Percentiles rank a stretch among this genome's conserved stretches.
Evolutionary conservation across 2,113 vertebrate genomes (phyloP).

Genomic region (Ammodytes dubius): DNA sequence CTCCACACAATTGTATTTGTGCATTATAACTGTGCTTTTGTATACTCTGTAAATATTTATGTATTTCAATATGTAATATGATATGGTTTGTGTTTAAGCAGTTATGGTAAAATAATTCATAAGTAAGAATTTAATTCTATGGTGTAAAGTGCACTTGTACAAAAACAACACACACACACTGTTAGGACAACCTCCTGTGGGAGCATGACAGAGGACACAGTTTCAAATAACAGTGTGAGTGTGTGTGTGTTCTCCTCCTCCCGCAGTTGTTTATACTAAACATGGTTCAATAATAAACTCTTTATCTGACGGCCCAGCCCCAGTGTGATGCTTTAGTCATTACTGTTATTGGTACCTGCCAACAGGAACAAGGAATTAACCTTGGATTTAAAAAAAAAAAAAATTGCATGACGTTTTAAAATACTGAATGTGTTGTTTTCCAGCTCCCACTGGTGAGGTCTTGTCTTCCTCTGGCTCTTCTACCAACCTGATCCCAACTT

Average conservation of each 20-base stretch:
- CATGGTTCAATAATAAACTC: constrained; percentile 37
- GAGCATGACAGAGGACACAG: neutral
- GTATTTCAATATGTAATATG: neutral
- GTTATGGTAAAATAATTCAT: neutral
- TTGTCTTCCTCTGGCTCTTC: constrained; percentile 59
- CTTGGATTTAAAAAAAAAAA: too few species aligned
- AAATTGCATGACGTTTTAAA: neutral
- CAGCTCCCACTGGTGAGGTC: constrained; percentile 74
- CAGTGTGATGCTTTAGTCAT: neutral
- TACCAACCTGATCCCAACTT: constrained; percentile 45
- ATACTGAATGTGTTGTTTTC: constrained; percentile 22
- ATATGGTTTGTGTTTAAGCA: neutral
- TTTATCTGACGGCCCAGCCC: neutral
- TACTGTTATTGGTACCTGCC: neutral
- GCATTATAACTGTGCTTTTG: neutral
- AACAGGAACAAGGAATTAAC: constrained; percentile 5
- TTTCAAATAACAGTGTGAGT: constrained; percentile 8
- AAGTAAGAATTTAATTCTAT: neutral
- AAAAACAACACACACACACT: neutral
- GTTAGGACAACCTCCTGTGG: neutral
- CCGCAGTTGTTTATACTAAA: constrained; percentile 48
- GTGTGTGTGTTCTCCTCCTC: constrained; percentile 10
- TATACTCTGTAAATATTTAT: neutral
- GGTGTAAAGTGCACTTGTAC: neutral
- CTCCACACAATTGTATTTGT: neutral